Base-by-base conservation (phyloP, 2,113 vertebrate genomes). In the Malurus cyaneus region DNA sequence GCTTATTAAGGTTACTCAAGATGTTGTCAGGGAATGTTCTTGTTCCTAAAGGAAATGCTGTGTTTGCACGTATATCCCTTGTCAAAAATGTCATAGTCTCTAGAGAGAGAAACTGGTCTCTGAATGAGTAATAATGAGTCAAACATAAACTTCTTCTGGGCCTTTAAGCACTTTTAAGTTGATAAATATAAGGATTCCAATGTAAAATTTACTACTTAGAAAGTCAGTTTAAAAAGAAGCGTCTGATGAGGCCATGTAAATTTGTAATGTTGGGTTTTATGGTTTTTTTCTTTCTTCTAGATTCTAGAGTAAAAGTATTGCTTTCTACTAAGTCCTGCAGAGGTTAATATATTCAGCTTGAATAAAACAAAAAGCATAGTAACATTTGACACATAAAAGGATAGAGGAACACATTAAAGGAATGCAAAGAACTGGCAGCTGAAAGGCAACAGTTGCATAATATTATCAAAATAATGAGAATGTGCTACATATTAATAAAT, bases 401-500 rank as follows among this genome's bases (percentile, higher is more conserved):
- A 47, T 83, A 88, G 62, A 42, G 47, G 29, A 87, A 25, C 39
- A 79, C 29, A 67, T 61, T 91, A 95, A 92, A 41, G 66, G 29
- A 84, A 95, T 87, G 89, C 64, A 94, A 89, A 69, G 62, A 47
- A 86, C 66, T 39, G 70, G 50, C 80, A 74, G 49, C 71, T 92
- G 59, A 93, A 94, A 91, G 94, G 91, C 94, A 95, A 90, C 54
- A 92, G 61, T 96, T 96, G 92, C 94, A 94, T 96, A 97, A 94
- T 74, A 84, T 92, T 89, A 69, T 69, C 54, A 93, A 85, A 91
- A 57, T 94, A 96, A 97, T 94, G 78, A 96, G 93, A 93, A 94
- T 92, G 71, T 91, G 76, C 39, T 96, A 94, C 88, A 96, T 96
- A 97, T 97, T 96, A 96, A 96, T 97, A 97, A 96, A 93, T 96